Percentiles rank a stretch among this genome's conserved stretches.
Evolutionary conservation across 2,888 invertebrate genomes (phyloP).

Genomic region (Julus scanicus): DNA sequence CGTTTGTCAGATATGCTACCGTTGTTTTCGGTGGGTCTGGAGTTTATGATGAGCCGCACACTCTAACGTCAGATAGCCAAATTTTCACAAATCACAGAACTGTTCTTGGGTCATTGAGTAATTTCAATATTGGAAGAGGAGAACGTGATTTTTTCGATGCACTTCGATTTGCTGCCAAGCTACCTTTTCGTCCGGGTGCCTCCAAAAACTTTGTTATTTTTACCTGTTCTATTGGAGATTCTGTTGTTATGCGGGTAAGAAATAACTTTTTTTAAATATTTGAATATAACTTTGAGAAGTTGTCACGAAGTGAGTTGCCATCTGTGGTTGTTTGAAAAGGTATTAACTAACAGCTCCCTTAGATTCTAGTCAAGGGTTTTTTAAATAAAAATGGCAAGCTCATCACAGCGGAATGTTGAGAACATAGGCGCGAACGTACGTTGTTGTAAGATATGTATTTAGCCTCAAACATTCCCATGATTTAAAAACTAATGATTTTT

Average conservation of each 20-base stretch:
- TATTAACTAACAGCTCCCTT: too few relatives aligned
- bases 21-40: constrained; percentile 85
- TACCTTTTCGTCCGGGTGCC: constrained; percentile 84
- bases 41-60: constrained; percentile 76
- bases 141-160: constrained; percentile 80
- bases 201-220: constrained; percentile 84
- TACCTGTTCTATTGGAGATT: constrained; percentile 81
- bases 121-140: constrained; percentile 73
- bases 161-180: constrained; percentile 76
- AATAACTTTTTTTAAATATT: constrained; percentile 58
- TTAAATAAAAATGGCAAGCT: too few relatives aligned
- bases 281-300: not conserved
- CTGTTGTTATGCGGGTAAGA: constrained; percentile 75
- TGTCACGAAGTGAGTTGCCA: too few relatives aligned
- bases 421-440: too few relatives aligned
- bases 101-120: constrained; percentile 72
- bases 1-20: constrained; percentile 76
- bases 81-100: constrained; percentile 74
- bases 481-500: too few relatives aligned
- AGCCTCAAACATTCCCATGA: too few relatives aligned
- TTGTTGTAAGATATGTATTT: too few relatives aligned
- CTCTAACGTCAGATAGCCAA: constrained; percentile 77
- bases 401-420: too few relatives aligned
- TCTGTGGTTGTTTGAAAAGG: too few relatives aligned
- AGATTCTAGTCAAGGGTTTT: too few relatives aligned